These are phyloP conservation scores for Lepidochrysops patricia DNA, from an alignment of 2,888 invertebrate species.

Conservation along the genomic window DNA sequence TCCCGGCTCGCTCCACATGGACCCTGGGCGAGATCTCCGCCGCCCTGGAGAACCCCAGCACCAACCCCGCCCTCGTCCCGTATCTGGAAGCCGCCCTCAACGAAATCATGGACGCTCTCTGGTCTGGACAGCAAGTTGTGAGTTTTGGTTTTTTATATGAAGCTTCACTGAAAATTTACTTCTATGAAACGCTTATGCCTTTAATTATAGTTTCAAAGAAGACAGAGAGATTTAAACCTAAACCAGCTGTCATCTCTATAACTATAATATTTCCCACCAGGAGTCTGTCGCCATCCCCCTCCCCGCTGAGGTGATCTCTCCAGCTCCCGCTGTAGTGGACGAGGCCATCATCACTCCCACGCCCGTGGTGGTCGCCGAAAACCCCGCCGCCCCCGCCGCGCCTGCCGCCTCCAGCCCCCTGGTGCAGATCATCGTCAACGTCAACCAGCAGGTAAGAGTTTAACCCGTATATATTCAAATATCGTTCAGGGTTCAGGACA, in stretches of 20 bases:
- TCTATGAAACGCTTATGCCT: too few relatives aligned
- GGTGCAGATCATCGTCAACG: conserved; percentile 43
- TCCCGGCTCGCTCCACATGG: conserved; percentile 28
- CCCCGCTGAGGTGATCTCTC: conserved; percentile 28
- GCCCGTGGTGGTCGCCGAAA: conserved; percentile 21
- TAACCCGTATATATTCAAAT: too few relatives aligned
- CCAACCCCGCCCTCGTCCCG: conserved; percentile 36
- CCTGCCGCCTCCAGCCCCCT: conserved; percentile 37
- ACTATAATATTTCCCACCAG: conserved; percentile 25
- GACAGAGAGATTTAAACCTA: too few relatives aligned
- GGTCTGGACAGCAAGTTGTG: conserved; percentile 37
- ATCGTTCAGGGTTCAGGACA: too few relatives aligned
- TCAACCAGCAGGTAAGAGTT: conserved; percentile 26
- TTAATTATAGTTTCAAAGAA: too few relatives aligned
- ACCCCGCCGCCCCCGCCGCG: conserved; percentile 18
- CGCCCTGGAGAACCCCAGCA: conserved; percentile 38
- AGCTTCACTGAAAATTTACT: too few relatives aligned
- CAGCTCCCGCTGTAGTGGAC: conserved; percentile 23
- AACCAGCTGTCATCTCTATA: background rate
- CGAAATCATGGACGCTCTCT: conserved; percentile 34
- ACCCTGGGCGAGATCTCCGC: conserved; percentile 35
- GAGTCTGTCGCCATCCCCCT: conserved; percentile 29
- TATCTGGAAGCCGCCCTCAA: conserved; percentile 42
- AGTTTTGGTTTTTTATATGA: too few relatives aligned
- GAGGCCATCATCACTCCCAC: conserved; percentile 16